Evolutionary conservation across 2,888 invertebrate species (phyloP), one percentile per base, ranked within the genome.

Genomic region (Augiades crinisus): DNA sequence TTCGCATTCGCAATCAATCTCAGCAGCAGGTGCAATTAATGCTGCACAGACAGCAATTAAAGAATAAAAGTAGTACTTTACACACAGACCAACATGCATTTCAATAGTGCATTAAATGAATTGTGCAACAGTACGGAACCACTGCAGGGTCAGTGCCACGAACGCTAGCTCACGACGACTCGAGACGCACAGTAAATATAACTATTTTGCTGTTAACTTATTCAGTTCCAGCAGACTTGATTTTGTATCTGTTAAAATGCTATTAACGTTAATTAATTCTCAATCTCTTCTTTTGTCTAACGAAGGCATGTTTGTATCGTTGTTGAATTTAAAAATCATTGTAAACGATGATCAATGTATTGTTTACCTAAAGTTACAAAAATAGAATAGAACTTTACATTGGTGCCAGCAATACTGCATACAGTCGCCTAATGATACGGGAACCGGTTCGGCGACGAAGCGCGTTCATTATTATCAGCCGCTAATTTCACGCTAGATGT

Each of bases 71-170:
- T 19, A 38, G 13, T 38, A 19, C 10, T 31, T 31, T 7, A 47
- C 21, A 24, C 38, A 49, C 47, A 49, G 24, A 41, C 16, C 21
- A 33, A 24, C 55, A 62, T 64, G 61, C 60, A 58, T 57, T 55
- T 57, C 57, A 58, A 58, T 57, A 59, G 54, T 60, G 60, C 60
- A 67, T 67, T 60, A 65, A 63, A 61, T 61, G 67, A 63, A 68
- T 67, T 75, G 76, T 73, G 73, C 78, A 76, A 58, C 72, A 72
- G 74, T 65, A 68, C 65, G 82, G 75, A 83, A 83, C 82, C 62
- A 59, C 45, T 50, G 55, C 75, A 79, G 79, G 82, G 81, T 82
- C 82, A 81, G 75, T 81, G 81, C 73, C 78, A 71, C 68, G 72
- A 63, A 61, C 76, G 71, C 63, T 70, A 65, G 76, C 71, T 79